Evolutionary conservation across 2,888 invertebrate species (phyloP).

Genomic region (Ochropleura plecta): DNA sequence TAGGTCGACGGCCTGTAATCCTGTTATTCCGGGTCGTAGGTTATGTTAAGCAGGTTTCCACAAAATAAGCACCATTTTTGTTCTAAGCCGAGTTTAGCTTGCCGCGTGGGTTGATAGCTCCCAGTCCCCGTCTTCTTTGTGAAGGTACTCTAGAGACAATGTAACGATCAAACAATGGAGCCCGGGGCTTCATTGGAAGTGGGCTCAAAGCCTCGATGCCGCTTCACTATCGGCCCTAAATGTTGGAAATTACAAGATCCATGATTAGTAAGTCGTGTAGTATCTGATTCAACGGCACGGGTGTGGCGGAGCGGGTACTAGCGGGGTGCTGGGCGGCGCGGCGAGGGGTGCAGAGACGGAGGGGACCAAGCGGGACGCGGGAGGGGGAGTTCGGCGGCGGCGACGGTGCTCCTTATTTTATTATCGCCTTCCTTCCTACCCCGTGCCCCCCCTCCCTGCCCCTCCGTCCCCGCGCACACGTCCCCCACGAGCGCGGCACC

Average conservation of each 20-base stretch:
- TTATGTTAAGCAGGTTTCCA: constrained; percentile 23
- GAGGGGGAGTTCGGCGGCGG: constrained; percentile 55
- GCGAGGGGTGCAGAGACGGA: neutral
- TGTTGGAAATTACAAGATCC: constrained; percentile 64
- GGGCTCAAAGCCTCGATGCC: constrained; percentile 35
- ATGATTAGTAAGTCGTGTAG: constrained; percentile 66
- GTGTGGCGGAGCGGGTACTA: constrained; percentile 56
- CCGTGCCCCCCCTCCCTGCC: constrained; percentile 33
- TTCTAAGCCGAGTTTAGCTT: constrained; percentile 19
- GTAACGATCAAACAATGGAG: constrained; percentile 56
- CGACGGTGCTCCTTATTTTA: constrained; percentile 76
- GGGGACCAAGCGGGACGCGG: constrained; percentile 36
- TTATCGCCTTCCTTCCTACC: constrained; percentile 76
- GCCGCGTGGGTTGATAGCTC: constrained; percentile 18
- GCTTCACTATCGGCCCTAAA: constrained; percentile 50
- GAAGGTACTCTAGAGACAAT: constrained; percentile 32
- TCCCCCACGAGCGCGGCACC: constrained; percentile 19
- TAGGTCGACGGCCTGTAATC: constrained; percentile 36
- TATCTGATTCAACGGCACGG: constrained; percentile 68
- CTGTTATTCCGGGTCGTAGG: constrained; percentile 27
- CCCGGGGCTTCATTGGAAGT: constrained; percentile 14
- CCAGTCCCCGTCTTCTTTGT: constrained; percentile 1
- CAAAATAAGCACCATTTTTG: constrained; percentile 25
- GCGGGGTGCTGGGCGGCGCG: constrained; percentile 8
- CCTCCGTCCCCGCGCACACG: constrained; percentile 56